Percentiles rank a stretch among this genome's conserved stretches.
phyloP scores from a whole-genome alignment of 2,888 invertebrate genomes.

The Tipula lateralis region DNA sequence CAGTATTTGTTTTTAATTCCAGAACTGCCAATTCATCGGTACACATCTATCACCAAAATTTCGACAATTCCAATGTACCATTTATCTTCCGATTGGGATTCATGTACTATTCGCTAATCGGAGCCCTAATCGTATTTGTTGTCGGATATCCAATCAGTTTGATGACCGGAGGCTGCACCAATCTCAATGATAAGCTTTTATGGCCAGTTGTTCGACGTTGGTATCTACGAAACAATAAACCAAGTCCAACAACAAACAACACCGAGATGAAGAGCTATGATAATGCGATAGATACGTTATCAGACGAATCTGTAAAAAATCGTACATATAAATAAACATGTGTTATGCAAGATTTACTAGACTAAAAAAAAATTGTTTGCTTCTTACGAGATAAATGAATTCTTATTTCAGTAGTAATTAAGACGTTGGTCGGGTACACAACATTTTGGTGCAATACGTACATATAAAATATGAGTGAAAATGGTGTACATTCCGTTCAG shows the following conservation, averaged over 20 bases:
- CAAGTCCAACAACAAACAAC: neutral
- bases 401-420: neutral
- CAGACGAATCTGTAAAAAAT: neutral
- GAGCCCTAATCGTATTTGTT: conserved; percentile 55
- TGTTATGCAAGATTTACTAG: neutral
- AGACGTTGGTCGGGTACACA: neutral
- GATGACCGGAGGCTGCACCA: conserved; percentile 46
- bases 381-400: neutral
- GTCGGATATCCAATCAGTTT: conserved; percentile 61
- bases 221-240: neutral
- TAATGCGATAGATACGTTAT: neutral
- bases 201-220: conserved; percentile 33
- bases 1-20: neutral
- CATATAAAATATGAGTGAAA: neutral
- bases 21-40: neutral
- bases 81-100: conserved; percentile 58
- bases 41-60: neutral
- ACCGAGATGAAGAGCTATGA: neutral
- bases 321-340: neutral
- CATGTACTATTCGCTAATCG: conserved; percentile 64
- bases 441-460: neutral
- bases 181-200: conserved; percentile 35
- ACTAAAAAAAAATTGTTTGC: neutral
- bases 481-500: neutral
- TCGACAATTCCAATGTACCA: neutral